These are phyloP conservation scores for Baryphthengus martii DNA, from an alignment of 2,113 vertebrate species.

Conservation along the genomic window DNA sequence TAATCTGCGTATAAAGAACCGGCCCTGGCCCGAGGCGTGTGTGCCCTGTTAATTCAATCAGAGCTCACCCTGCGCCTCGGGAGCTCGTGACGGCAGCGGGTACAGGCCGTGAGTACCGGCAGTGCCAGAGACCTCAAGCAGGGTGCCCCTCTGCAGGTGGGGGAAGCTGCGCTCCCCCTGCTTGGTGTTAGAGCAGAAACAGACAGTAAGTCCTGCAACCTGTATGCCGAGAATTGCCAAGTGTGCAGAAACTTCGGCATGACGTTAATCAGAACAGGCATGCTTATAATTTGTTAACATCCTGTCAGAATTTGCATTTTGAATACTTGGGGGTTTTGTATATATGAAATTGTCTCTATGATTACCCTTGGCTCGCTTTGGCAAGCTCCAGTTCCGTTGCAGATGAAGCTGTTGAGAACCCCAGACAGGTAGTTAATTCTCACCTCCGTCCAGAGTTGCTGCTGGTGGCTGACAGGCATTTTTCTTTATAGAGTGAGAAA, in stretches of 20 bases:
- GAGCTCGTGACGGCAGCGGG: not conserved
- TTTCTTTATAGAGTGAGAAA: conserved; percentile 6
- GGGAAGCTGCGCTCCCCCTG: not conserved
- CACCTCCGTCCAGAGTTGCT: not conserved
- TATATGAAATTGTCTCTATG: not conserved
- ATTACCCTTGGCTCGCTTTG: not conserved
- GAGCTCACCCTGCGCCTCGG: not conserved
- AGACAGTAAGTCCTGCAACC: not conserved
- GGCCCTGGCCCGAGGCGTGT: fast-evolving
- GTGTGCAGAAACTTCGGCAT: not conserved
- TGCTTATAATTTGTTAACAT: not conserved
- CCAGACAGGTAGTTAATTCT: conserved; percentile 58
- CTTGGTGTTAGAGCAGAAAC: not conserved
- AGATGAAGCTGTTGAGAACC: not conserved
- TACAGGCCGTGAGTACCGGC: not conserved
- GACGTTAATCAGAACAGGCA: not conserved
- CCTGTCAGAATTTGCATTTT: conserved; percentile 9
- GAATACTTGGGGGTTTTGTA: not conserved
- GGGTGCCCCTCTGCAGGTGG: not conserved
- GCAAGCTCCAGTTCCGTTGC: not conserved
- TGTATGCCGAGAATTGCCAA: not conserved
- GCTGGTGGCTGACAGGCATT: not conserved
- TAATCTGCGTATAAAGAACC: not conserved
- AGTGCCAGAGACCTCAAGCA: fast-evolving
- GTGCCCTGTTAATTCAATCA: not conserved